Evolutionary conservation across 2,888 invertebrate species (phyloP).

Genomic region (Apantesis nais): DNA sequence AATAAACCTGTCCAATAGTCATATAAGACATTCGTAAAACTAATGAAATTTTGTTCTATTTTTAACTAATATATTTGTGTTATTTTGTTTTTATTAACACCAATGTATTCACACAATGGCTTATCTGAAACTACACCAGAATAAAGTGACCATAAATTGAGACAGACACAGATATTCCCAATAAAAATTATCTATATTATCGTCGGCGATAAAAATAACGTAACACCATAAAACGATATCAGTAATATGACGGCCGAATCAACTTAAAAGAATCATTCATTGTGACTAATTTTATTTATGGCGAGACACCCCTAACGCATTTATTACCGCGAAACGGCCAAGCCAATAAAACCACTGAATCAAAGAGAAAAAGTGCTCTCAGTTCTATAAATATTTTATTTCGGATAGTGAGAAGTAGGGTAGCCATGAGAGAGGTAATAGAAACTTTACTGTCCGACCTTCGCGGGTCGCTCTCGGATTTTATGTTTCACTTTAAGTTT

Average conservation of each 20-base stretch:
- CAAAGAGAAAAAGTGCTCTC: conserved; percentile 85
- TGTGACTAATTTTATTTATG: conserved; percentile 83
- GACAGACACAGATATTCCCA: conserved; percentile 45
- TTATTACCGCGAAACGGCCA: conserved; percentile 78
- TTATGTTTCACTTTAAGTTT: conserved; percentile 12
- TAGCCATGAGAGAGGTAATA: conserved; percentile 47
- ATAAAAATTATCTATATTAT: conserved; percentile 60
- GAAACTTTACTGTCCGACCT: conserved; percentile 37
- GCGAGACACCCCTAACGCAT: conserved; percentile 70
- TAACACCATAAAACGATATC: conserved; percentile 45
- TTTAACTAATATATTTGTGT: not conserved
- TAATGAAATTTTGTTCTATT: not conserved
- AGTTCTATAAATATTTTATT: conserved; percentile 85
- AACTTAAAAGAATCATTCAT: conserved; percentile 71
- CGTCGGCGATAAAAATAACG: conserved; percentile 39
- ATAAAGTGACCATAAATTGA: conserved; percentile 51
- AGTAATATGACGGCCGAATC: conserved; percentile 58
- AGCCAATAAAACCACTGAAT: conserved; percentile 85
- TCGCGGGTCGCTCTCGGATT: conserved; percentile 16
- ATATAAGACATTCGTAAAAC: not conserved
- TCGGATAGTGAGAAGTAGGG: conserved; percentile 82
- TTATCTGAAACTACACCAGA: conserved; percentile 41
- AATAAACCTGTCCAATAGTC: not conserved
- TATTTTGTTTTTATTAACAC: conserved; percentile 25
- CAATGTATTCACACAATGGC: conserved; percentile 31